Evolutionary conservation across 2,888 invertebrate genomes (phyloP), one percentile per base, ranked within the genome.

Genomic region (Megaustenia siamemsis): DNA sequence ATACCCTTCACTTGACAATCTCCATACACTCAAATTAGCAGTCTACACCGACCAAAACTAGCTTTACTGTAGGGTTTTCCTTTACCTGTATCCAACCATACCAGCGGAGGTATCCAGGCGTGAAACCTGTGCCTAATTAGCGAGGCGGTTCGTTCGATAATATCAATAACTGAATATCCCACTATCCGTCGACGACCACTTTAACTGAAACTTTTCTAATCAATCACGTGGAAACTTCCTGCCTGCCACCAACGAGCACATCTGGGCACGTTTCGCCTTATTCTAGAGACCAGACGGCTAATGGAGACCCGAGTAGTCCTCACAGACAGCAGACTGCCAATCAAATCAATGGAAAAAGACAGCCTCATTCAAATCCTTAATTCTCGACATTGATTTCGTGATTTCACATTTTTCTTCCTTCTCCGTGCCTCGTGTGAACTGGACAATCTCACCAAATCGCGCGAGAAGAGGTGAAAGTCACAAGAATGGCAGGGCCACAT

Each of bases 341-440:
- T 82, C 82, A 82, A 82, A 82, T 82, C 73, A 73, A 38, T n/a
- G 73, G 56, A 60, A 18, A 60, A 80, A 68, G 40, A 80, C 56
- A 53, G 35, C 60, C 24, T 56, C n/a, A n/a, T n/a, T n/a, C n/a
- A n/a, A n/a, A n/a, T n/a, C 24, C 73, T 63, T 73, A 73, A 38
- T 73, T 63, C 71, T 18, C 38, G 60, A 38, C 71, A 68, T 68
- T 45, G 79, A 80, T 80, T 80, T 80, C 45, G 68, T 80, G 79
- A 80, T 66, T 80, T 80, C 79, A 68, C 66, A 45, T 80, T 80
- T 68, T 80, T 80, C 79, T 68, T 28, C 49, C n/a, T 45, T 28
- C 66, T 43, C 66, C 68, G 68, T 40, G 68, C 66, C 68, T 68
- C 43, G 45, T 66, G 66, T 80, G n/a, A n/a, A n/a, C n/a, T 43